Conservation (phyloP, 2,113 vertebrate genomes). For the Dendropsophus ebraccatus region DNA sequence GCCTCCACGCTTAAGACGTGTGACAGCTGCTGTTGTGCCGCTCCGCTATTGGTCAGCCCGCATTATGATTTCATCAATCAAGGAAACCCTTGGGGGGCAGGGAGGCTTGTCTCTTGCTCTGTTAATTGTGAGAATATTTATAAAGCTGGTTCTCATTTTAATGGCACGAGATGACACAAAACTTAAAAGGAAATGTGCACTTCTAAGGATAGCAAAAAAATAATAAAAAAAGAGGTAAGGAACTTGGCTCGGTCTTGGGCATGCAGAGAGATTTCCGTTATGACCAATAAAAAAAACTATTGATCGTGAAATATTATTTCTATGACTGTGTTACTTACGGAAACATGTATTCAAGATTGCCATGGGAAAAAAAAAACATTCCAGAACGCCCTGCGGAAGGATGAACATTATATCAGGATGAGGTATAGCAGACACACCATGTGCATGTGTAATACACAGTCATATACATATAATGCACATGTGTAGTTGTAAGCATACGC, state of each 20-base stretch:
- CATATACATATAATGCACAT: too few species aligned
- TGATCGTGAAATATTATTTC: slow-evolving; percentile 25
- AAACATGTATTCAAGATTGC: slow-evolving; percentile 7
- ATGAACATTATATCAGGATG: not conserved
- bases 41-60: slow-evolving; percentile 22
- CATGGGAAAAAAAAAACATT: not conserved
- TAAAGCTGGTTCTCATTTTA: slow-evolving; percentile 44
- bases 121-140: slow-evolving; percentile 42
- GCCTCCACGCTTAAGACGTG: slow-evolving; percentile 22
- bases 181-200: not conserved
- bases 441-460: not conserved
- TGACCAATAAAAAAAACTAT: slow-evolving; percentile 36
- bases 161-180: slow-evolving; percentile 33
- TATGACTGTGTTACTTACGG: slow-evolving; percentile 6
- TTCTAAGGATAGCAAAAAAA: not conserved
- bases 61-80: slow-evolving; percentile 46
- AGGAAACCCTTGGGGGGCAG: not conserved
- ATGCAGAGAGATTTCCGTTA: not conserved
- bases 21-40: slow-evolving; percentile 12
- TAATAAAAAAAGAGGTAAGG: not conserved
- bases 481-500: too few species aligned
- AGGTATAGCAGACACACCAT: not conserved
- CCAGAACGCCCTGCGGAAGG: not conserved
- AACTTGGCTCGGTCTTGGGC: not conserved
- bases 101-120: not conserved